A percentile compares a stretch with the other conserved stretches of the same genome.
phyloP scores from a whole-genome alignment of 2,888 invertebrate species.

The Stenolophus ochropezus region DNA sequence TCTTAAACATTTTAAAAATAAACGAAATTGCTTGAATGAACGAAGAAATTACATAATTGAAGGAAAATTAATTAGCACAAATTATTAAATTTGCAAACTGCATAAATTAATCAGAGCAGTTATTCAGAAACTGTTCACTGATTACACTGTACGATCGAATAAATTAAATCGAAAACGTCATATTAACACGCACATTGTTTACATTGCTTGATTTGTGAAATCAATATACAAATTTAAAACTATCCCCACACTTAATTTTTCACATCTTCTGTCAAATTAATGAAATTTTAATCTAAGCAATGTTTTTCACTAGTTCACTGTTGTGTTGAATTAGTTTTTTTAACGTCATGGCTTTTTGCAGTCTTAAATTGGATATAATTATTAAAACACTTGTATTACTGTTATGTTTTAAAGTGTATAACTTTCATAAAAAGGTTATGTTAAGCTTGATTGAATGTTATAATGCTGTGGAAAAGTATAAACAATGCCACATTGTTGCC shows the following conservation, averaged over 20 bases:
- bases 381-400: not conserved
- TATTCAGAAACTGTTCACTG: slow-evolving; percentile 1
- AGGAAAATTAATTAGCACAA: not conserved
- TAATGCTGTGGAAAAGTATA: slow-evolving; percentile 40
- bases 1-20: slow-evolving; percentile 21
- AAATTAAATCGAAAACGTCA: slow-evolving; percentile 41
- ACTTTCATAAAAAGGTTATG: slow-evolving; percentile 52
- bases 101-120: slow-evolving; percentile 1
- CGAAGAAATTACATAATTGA: slow-evolving; percentile 3
- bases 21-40: slow-evolving; percentile 15
- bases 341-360: not conserved
- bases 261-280: slow-evolving; percentile 33
- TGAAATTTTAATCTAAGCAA: slow-evolving; percentile 12
- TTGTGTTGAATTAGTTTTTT: not conserved
- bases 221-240: slow-evolving; percentile 50
- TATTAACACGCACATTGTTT: slow-evolving; percentile 38
- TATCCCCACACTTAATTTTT: slow-evolving; percentile 8
- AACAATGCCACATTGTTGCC: slow-evolving; percentile 55
- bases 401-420: slow-evolving; percentile 7
- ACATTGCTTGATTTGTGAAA: slow-evolving; percentile 32
- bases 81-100: not conserved
- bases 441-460: slow-evolving; percentile 40
- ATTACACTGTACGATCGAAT: slow-evolving; percentile 25
- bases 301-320: not conserved
- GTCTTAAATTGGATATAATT: not conserved